Percentiles rank a stretch among this genome's conserved stretches.
Conservation (phyloP, 2,888 invertebrate genomes). For the Eupithecia tripunctaria region DNA sequence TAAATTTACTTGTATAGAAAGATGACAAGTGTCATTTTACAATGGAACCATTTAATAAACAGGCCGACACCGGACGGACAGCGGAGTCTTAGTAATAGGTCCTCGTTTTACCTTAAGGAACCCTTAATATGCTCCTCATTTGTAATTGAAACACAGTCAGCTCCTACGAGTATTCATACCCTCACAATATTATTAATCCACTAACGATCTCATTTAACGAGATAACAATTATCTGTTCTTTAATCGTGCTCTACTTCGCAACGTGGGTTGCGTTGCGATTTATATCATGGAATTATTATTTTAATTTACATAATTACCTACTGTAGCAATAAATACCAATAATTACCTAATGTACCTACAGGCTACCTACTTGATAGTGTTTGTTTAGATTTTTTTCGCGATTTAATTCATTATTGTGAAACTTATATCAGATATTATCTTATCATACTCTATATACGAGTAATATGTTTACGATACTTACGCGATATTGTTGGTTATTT, state of each 20-base stretch:
- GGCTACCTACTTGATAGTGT: neutral
- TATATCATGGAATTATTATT: slow-evolving; percentile 4
- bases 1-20: too few species aligned
- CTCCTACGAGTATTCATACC: slow-evolving; percentile 29
- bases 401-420: neutral
- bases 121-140: slow-evolving; percentile 29
- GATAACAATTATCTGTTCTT: slow-evolving; percentile 9
- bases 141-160: slow-evolving; percentile 32
- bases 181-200: slow-evolving; percentile 23
- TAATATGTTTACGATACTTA: too few species aligned
- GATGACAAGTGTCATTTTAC: too few species aligned
- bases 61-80: too few species aligned
- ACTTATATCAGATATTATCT: neutral
- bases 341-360: neutral
- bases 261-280: neutral
- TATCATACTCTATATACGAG: too few species aligned
- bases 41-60: too few species aligned
- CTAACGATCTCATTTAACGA: slow-evolving; percentile 21
- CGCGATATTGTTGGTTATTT: neutral
- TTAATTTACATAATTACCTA: neutral
- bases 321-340: neutral
- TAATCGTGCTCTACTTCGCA: slow-evolving; percentile 15
- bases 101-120: too few species aligned
- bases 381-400: neutral
- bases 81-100: too few species aligned